A percentile compares a stretch with the other conserved stretches of the same genome.
Evolutionary conservation across 2,113 vertebrate species (phyloP).

Genomic region (Sinosuthora webbiana): DNA sequence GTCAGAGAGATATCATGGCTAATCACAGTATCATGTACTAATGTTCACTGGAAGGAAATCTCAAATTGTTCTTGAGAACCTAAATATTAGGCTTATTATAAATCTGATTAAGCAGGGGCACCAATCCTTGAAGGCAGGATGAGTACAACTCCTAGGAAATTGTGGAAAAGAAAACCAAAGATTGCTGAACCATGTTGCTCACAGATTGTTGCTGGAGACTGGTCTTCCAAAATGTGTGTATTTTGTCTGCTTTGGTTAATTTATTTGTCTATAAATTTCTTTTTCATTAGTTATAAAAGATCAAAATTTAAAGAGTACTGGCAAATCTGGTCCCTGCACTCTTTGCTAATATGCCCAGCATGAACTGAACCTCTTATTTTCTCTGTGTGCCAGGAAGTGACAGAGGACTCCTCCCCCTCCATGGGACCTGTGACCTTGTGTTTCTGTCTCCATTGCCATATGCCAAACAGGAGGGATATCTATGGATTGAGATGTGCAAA

Average conservation of each 20-base stretch:
- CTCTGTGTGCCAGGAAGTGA: neutral
- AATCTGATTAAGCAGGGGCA: conserved; percentile 3
- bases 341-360: neutral
- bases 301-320: neutral
- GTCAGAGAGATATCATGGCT: neutral
- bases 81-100: conserved; percentile 17
- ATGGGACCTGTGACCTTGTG: rapidly evolving
- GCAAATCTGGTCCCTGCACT: neutral
- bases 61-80: conserved; percentile 38
- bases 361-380: neutral
- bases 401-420: neutral
- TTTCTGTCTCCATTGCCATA: neutral
- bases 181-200: neutral
- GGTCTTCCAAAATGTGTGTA: neutral
- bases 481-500: neutral
- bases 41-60: conserved; percentile 44
- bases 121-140: neutral
- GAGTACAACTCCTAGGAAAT: neutral
- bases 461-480: neutral
- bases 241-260: neutral
- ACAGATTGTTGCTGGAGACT: neutral
- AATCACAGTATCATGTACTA: conserved; percentile 24
- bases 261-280: neutral
- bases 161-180: neutral
- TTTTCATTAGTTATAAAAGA: neutral